Percentiles rank a stretch among this genome's conserved stretches.
These are phyloP conservation scores for Penelope pileata DNA, from an alignment of 2,113 vertebrate species.

Conservation along the genomic window DNA sequence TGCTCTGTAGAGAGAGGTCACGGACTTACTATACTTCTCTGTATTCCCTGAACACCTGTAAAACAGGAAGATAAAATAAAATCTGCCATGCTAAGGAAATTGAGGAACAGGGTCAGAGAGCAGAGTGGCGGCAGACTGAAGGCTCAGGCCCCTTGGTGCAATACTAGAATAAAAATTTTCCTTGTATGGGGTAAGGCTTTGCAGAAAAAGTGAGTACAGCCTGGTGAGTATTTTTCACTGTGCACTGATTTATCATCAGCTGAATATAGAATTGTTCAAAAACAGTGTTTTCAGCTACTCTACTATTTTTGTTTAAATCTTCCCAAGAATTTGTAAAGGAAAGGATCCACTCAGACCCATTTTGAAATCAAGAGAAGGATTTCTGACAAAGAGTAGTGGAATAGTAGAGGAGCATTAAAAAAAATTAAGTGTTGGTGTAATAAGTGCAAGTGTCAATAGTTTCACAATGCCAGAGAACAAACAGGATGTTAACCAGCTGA, in stretches of 20 bases:
- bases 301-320: background rate
- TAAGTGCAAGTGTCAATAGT: background rate
- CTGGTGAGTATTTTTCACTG: background rate
- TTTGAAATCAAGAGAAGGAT: background rate
- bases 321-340: background rate
- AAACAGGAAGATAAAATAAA: background rate
- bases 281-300: background rate
- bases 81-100: background rate
- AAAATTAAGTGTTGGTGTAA: background rate
- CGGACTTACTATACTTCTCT: background rate
- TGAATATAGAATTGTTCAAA: background rate
- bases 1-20: background rate
- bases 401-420: background rate
- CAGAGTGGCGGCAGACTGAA: background rate
- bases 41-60: background rate
- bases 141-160: background rate
- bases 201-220: background rate
- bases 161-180: background rate
- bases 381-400: background rate
- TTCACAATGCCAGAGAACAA: accelerated
- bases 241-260: background rate
- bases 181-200: background rate
- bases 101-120: background rate
- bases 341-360: background rate
- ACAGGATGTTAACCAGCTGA: background rate